A percentile compares a stretch with the other conserved stretches of the same genome.
Evolutionary conservation across 2,888 invertebrate species (phyloP).

Genomic region (Arge pagana): DNA sequence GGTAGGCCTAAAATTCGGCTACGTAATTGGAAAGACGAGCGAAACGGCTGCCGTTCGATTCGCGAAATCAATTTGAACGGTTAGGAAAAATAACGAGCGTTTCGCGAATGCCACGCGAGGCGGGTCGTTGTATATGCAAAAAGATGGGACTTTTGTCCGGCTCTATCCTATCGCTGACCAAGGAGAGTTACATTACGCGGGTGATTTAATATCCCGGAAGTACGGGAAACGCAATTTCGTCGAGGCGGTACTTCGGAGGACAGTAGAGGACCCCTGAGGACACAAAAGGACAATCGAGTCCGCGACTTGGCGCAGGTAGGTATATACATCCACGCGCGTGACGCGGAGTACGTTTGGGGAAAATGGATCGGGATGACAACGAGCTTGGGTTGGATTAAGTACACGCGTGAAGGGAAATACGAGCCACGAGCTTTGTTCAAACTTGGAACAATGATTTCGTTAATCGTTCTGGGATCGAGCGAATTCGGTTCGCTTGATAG

Average conservation of each 20-base stretch:
- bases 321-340: neutral
- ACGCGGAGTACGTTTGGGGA: neutral
- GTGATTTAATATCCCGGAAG: slow-evolving; percentile 21
- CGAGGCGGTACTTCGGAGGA: slow-evolving; percentile 8
- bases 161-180: neutral
- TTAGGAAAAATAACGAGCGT: too few relatives aligned
- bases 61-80: too few relatives aligned
- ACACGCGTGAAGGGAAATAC: slow-evolving; percentile 3
- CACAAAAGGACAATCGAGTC: too few relatives aligned
- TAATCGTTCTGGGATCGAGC: neutral
- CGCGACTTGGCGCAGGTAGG: neutral
- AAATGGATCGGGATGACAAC: slow-evolving; percentile 13
- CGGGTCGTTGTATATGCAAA: slow-evolving; percentile 17
- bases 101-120: slow-evolving; percentile 18
- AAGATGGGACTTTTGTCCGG: slow-evolving; percentile 8
- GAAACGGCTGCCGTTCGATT: too few relatives aligned
- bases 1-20: too few relatives aligned
- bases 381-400: slow-evolving; percentile 3
- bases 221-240: slow-evolving; percentile 22
- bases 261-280: neutral
- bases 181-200: slow-evolving; percentile 22
- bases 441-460: neutral
- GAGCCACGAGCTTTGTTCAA: neutral
- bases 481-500: neutral
- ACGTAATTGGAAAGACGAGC: too few relatives aligned